A percentile compares a stretch with the other conserved stretches of the same genome.
Evolutionary conservation across 2,888 invertebrate species (phyloP).

Genomic region (Pollenia griseotomentosa): DNA sequence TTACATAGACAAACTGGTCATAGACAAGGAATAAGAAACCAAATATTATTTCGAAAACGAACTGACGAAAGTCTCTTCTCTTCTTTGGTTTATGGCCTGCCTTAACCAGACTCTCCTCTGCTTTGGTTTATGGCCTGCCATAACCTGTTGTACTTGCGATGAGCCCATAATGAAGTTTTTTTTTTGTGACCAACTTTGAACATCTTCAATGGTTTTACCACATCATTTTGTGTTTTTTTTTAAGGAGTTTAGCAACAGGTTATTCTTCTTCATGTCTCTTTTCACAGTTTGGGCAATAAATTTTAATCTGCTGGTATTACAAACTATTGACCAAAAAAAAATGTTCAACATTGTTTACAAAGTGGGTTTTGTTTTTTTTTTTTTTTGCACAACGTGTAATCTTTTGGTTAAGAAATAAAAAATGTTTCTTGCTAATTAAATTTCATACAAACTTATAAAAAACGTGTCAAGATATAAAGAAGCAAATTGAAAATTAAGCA

Average conservation of each 20-base stretch:
- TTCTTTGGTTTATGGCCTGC: background rate
- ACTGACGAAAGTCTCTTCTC: slow-evolving; percentile 2
- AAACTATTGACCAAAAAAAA: slow-evolving; percentile 6
- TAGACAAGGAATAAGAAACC: background rate
- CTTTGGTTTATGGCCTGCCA: slow-evolving; percentile 24
- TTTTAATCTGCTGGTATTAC: slow-evolving; percentile 35
- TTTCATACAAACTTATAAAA: background rate
- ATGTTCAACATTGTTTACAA: slow-evolving; percentile 2
- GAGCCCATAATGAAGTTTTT: slow-evolving; percentile 26
- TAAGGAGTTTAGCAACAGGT: slow-evolving; percentile 58
- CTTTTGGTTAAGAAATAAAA: background rate
- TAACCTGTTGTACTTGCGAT: slow-evolving; percentile 45
- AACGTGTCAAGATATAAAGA: too few relatives aligned
- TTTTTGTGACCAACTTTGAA: slow-evolving; percentile 1
- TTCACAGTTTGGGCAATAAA: slow-evolving; percentile 23
- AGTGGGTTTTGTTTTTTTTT: background rate
- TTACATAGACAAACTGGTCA: slow-evolving; percentile 29
- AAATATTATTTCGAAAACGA: slow-evolving; percentile 3
- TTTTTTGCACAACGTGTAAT: background rate
- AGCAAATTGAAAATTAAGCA: too few relatives aligned
- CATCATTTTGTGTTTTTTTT: slow-evolving; percentile 37
- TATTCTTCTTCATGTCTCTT: slow-evolving; percentile 11
- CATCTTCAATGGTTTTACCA: slow-evolving; percentile 48
- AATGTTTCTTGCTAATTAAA: background rate
- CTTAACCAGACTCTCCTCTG: background rate